Base-by-base conservation (phyloP, 1,140 invertebrate genomes). In the Zaprionus davidi region DNA sequence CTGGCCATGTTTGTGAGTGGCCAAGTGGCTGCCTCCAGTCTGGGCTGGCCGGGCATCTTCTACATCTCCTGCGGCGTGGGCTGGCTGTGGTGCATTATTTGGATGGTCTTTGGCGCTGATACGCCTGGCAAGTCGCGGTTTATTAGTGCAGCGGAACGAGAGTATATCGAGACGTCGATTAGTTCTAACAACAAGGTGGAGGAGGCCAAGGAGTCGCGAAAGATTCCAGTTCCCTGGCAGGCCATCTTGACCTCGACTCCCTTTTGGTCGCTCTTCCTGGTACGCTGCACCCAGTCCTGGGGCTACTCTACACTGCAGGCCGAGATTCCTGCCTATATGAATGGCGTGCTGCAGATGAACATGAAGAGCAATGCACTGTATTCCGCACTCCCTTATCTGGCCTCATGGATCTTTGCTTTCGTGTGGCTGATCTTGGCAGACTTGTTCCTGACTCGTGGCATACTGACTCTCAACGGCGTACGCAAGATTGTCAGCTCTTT, bases 291-390 rank as follows among this genome's bases (percentile, higher is more conserved):
- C 0, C 96, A 98, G 86, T 97, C 97, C 85, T 99, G 98, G 98
- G 98, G 97, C 1, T 98, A 97, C 87, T 98, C 98, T 94, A 98
- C 97, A 5, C 94, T 99, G 36, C 94, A 99, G 55, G 98, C 97
- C 0, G 96, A 98, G 93, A 96, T 99, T 86, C 98, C 98, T 0
- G 96, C 95, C 1, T 99, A 98, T 86, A 96, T 99, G 94, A 95
- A 95, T 22, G 94, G 95, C 58, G 95, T 99, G 0, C 94, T 99
- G 1, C 93, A 95, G 58, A 97, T 97, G 78, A 94, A 98, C 59
- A 96, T 99, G 26, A 94, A 96, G 92, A 93, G 94, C 12, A 96
- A 96, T 86, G 96, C 97, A 9, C 82, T 95, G n/a, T 92, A 95
- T 38, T 95, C 97, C 22, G 96, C 97, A 0, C 87, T 98, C 6